Evolutionary conservation across 1,140 invertebrate genomes (phyloP).

Genomic region (Nasonia longicornis): DNA sequence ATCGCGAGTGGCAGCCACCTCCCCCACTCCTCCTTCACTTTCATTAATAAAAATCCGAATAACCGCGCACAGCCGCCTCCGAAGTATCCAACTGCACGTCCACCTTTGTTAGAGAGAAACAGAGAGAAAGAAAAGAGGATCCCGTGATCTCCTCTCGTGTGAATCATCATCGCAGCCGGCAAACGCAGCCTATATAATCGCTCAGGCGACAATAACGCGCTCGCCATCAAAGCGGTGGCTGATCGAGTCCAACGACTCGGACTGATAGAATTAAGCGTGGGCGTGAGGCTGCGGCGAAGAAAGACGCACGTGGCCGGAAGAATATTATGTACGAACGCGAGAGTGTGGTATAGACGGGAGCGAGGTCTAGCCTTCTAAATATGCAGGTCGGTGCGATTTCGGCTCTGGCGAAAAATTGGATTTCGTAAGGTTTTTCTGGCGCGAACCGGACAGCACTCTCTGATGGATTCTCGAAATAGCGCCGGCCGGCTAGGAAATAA

Average conservation of each 20-base stretch:
- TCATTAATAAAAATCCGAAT: neutral
- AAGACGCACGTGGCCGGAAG: neutral
- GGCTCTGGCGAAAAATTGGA: no score
- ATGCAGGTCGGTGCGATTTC: neutral
- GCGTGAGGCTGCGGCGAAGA: neutral
- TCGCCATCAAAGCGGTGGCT: neutral
- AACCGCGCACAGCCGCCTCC: no score
- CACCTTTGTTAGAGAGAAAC: no score
- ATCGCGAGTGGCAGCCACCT: neutral
- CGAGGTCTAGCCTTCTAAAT: neutral
- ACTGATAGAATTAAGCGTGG: neutral
- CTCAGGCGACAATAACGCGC: neutral
- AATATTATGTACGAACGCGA: neutral
- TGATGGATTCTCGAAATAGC: no score
- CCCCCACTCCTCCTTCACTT: neutral
- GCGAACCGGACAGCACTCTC: no score
- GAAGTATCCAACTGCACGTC: no score
- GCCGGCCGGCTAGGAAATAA: no score
- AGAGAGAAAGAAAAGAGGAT: no score
- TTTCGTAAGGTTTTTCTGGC: no score
- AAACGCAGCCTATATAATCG: neutral
- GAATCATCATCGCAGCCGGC: neutral
- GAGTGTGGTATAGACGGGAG: no score
- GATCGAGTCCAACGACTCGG: conserved; percentile 19
- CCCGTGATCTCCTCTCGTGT: neutral